Evolutionary conservation across 2,113 vertebrate species (phyloP), one percentile per base, ranked within the genome.

Genomic region (Orycteropus afer): DNA sequence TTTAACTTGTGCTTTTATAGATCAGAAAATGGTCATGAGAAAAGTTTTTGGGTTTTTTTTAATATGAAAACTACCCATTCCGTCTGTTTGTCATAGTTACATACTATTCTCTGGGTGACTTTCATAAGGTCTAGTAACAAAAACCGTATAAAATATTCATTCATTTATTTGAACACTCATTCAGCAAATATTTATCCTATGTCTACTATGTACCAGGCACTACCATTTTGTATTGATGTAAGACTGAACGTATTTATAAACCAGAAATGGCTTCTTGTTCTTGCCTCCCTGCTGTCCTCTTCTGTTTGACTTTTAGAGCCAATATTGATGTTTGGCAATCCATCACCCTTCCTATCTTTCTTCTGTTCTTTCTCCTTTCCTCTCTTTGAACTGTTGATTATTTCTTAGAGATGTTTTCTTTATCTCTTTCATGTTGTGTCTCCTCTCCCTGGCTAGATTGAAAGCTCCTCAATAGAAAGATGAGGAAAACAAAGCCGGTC

Each of bases 1-100:
- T 90, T 92, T 90, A 34, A 90, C 22, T 45, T n/a, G 3, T 84
- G 37, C 8, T n/a, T 86, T 83, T 91, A 51, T 10, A 93, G 73
- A 42, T 32, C 32, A 59, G 45, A 89, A 82, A 42, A 32, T 23
- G 20, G 67, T 83, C 65, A 91, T 25, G 6, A 71, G 71, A 77
- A 92, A 87, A 80, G 37, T 1, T 14, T 61, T 69, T 83, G 27
- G 9, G n/a, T n/a, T n/a, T n/a, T n/a, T n/a, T n/a, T n/a, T n/a
- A 79, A 59, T 27, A 85, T 22, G 40, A 92, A 96, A 96, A 29
- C 20, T 27, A 13, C 13, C 47, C 27, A 17, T 69, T 81, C 71
- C 34, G 51, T 78, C 73, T 77, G 23, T 86, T 73, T 89, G 49
- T 69, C 65, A 34, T 34, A 22, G 78, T 89, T 78, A 15, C 14